Evolutionary conservation across 2,797 vertebrate species (phyloP).

Genomic region (Varecia variegata): DNA sequence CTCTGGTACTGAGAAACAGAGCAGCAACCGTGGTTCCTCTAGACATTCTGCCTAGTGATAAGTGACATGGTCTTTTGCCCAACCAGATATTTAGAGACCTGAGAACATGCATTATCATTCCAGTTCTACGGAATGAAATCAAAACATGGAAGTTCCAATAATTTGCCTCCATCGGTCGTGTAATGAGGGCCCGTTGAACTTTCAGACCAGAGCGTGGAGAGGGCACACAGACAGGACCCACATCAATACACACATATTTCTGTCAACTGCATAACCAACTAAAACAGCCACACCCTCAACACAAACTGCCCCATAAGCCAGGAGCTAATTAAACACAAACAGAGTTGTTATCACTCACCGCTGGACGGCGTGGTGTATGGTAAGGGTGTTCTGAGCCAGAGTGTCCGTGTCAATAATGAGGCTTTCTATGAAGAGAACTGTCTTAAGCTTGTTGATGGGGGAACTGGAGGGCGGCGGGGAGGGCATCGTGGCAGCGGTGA

Average conservation of each 20-base stretch:
- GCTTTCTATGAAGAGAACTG: conserved; percentile 49
- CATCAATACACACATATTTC: conserved; percentile 66
- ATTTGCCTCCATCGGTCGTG: not conserved
- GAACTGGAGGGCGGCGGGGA: not conserved
- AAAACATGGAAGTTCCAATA: not conserved
- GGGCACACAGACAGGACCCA: not conserved
- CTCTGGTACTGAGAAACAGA: not conserved
- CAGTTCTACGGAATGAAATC: not conserved
- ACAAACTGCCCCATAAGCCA: conserved; percentile 66
- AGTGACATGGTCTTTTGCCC: not conserved
- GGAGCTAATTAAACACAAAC: conserved; percentile 76
- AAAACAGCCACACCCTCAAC: conserved; percentile 67
- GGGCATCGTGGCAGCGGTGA: not conserved
- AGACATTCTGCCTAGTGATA: not conserved
- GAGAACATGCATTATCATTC: not conserved
- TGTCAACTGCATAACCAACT: conserved; percentile 67
- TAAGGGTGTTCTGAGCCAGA: conserved; percentile 41
- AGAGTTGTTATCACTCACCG: conserved; percentile 70
- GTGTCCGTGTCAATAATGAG: conserved; percentile 26
- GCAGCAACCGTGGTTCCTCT: accelerated
- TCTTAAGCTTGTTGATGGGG: conserved; percentile 1
- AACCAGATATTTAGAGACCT: not conserved
- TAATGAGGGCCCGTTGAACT: not conserved
- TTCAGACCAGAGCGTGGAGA: conserved; percentile 32
- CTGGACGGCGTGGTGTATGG: conserved; percentile 37